phyloP scores from a whole-genome alignment of 2,888 invertebrate species.

The Acronicta aceris region DNA sequence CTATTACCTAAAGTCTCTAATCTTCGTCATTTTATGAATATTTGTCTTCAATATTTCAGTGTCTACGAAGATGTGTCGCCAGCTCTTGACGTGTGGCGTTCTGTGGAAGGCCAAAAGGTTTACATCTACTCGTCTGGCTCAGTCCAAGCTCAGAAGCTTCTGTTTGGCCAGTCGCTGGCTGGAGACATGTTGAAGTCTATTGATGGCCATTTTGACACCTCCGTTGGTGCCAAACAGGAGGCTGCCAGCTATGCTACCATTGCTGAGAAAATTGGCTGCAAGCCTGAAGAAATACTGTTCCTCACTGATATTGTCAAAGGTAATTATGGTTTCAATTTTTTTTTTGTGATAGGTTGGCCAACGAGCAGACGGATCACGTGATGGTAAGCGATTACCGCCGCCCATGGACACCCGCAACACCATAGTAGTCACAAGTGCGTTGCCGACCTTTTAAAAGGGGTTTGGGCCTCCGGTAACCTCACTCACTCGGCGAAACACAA shows the following conservation, averaged over 20 bases:
- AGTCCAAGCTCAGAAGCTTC: slow-evolving; percentile 95
- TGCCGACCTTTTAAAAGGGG: too few relatives aligned
- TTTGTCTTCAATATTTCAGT: slow-evolving; percentile 85
- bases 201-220: slow-evolving; percentile 96
- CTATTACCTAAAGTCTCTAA: too few relatives aligned
- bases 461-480: too few relatives aligned
- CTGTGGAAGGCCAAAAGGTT: slow-evolving; percentile 90
- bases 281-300: slow-evolving; percentile 93
- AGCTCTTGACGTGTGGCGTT: slow-evolving; percentile 92
- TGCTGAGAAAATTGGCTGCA: slow-evolving; percentile 90
- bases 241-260: slow-evolving; percentile 94
- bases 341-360: too few relatives aligned
- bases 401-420: too few relatives aligned
- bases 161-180: slow-evolving; percentile 93
- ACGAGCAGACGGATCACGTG: too few relatives aligned
- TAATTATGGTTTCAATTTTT: slow-evolving; percentile 67
- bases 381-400: too few relatives aligned
- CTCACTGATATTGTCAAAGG: slow-evolving; percentile 96
- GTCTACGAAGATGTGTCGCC: slow-evolving; percentile 95
- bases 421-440: too few relatives aligned
- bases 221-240: slow-evolving; percentile 94
- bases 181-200: slow-evolving; percentile 94
- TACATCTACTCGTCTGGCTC: slow-evolving; percentile 98
- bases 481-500: too few relatives aligned
- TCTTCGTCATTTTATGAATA: neutral